These are phyloP conservation scores for Thalassoma bifasciatum DNA, from an alignment of 2,113 vertebrate species.

Conservation along the genomic window DNA sequence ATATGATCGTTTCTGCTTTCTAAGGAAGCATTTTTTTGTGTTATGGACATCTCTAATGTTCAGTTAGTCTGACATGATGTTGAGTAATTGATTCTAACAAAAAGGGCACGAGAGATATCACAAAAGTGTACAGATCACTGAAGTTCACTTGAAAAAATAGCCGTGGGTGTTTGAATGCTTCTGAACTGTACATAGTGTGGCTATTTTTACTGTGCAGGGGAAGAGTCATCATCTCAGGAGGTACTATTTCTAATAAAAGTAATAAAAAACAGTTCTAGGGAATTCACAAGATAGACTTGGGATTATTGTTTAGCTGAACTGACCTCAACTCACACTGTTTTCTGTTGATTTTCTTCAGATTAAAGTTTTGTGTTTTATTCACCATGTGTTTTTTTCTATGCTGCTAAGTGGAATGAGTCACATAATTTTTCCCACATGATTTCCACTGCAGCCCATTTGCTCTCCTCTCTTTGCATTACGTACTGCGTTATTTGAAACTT, in stretches of 20 bases:
- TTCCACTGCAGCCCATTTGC: constrained; percentile 13
- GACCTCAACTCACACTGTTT: constrained; percentile 20
- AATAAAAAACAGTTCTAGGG: constrained; percentile 23
- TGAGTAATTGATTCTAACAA: constrained; percentile 31
- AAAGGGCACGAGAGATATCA: constrained; percentile 18
- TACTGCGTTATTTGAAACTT: constrained; percentile 9
- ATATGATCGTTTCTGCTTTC: constrained; percentile 77
- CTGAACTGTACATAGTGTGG: background rate
- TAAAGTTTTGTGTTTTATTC: constrained; percentile 24
- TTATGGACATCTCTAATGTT: constrained; percentile 71
- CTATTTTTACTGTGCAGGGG: background rate
- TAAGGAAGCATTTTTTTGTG: constrained; percentile 76
- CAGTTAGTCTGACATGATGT: constrained; percentile 35
- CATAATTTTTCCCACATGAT: constrained; percentile 4
- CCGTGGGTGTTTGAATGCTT: constrained; percentile 7
- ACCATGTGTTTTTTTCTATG: background rate
- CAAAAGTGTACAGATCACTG: constrained; percentile 8
- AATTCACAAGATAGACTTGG: constrained; percentile 18
- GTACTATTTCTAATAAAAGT: background rate
- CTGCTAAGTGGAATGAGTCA: constrained; percentile 4
- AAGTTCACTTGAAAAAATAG: constrained; percentile 19
- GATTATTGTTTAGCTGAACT: constrained; percentile 22
- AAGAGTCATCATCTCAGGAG: constrained; percentile 35
- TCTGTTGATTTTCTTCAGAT: constrained; percentile 16
- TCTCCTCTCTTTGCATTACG: constrained; percentile 29